Evolutionary conservation across 2,888 invertebrate genomes (phyloP).

Genomic region (Pachycephus smyrnensis): DNA sequence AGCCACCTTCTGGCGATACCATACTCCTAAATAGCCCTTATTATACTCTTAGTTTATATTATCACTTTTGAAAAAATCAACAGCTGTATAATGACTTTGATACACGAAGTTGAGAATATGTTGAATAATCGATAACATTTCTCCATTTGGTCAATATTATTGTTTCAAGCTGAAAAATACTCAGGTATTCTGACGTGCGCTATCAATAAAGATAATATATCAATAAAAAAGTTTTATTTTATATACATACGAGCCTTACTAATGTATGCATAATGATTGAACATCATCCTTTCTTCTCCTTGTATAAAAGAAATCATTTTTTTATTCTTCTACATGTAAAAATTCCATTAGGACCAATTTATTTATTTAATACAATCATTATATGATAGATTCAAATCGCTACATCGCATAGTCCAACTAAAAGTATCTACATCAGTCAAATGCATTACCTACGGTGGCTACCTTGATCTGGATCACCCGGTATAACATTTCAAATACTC

Average conservation of each 20-base stretch:
- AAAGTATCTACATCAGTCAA: not conserved
- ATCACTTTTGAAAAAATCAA: not conserved
- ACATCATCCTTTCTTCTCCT: not conserved
- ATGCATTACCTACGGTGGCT: not conserved
- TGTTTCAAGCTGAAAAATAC: no score
- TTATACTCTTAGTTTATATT: not conserved
- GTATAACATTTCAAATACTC: not conserved
- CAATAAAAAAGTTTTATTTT: not conserved
- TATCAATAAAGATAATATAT: no score
- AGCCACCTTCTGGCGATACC: not conserved
- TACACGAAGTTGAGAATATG: no score
- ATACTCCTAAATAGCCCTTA: not conserved
- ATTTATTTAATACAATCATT: not conserved
- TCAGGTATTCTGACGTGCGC: not conserved
- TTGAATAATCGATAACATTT: no score
- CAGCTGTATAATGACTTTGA: not conserved
- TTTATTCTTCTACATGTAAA: not conserved
- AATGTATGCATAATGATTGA: not conserved
- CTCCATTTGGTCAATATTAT: no score
- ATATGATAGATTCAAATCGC: not conserved
- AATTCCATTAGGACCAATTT: not conserved
- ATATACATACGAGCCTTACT: not conserved
- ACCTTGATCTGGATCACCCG: not conserved
- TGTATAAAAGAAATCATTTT: not conserved
- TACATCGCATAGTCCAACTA: not conserved